phyloP scores from a whole-genome alignment of 2,797 vertebrate genomes.

The Fringilla coelebs region DNA sequence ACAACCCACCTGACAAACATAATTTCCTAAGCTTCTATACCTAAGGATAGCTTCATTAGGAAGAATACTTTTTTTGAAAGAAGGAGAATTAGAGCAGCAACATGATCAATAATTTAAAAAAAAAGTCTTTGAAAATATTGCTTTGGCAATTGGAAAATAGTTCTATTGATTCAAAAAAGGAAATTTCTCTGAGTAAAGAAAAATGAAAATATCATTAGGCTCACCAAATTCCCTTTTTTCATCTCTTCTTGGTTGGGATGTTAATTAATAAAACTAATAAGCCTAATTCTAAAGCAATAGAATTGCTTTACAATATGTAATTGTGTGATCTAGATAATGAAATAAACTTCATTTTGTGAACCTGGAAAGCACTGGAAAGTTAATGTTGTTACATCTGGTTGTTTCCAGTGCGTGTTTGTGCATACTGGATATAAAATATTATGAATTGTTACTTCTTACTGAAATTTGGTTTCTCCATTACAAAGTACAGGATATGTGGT shows the following conservation, averaged over 20 bases:
- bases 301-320: not conserved
- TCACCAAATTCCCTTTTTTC: not conserved
- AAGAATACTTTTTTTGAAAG: not conserved
- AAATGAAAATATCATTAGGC: not conserved
- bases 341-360: not conserved
- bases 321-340: not conserved
- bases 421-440: not conserved
- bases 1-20: not conserved
- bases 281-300: not conserved
- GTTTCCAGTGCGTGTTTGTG: not conserved
- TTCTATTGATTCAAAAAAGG: not conserved
- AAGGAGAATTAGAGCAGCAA: not conserved
- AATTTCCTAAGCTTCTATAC: not conserved
- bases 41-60: slow-evolving; percentile 10
- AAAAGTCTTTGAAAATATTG: not conserved
- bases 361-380: not conserved
- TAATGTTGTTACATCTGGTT: not conserved
- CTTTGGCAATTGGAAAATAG: not conserved
- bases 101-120: not conserved
- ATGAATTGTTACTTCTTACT: not conserved
- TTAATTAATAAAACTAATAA: not conserved
- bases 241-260: not conserved
- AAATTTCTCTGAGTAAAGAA: not conserved
- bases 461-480: not conserved
- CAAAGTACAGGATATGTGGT: not conserved